phyloP scores from a whole-genome alignment of 2,797 vertebrate genomes.

The Synaphobranchus kaupii region DNA sequence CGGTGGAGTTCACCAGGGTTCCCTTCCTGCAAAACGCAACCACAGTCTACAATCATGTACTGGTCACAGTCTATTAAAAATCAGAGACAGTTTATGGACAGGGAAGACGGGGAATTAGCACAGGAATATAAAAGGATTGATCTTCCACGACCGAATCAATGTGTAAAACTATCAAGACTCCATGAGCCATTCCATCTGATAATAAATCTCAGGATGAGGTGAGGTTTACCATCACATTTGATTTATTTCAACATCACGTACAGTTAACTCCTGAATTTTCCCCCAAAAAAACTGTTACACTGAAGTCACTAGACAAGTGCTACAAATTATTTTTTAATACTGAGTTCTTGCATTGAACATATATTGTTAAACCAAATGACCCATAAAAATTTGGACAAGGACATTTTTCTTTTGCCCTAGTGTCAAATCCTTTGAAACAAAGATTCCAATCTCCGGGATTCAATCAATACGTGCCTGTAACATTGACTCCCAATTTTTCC shows the following conservation, averaged over 20 bases:
- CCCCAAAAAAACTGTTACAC: too few species aligned
- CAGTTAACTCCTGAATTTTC: background rate
- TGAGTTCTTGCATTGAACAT: background rate
- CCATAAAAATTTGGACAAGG: background rate
- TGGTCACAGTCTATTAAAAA: conserved; percentile 31
- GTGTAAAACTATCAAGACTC: conserved; percentile 28
- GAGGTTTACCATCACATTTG: conserved; percentile 28
- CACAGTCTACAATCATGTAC: conserved; percentile 30
- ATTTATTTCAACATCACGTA: conserved; percentile 20
- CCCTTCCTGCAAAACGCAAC: conserved; percentile 76
- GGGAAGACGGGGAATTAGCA: conserved; percentile 25
- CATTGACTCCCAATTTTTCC: background rate
- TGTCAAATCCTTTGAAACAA: background rate
- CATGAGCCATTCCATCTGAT: conserved; percentile 20
- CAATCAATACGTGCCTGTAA: background rate
- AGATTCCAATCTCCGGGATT: background rate
- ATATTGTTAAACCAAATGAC: background rate
- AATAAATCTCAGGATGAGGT: conserved; percentile 22
- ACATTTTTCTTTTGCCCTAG: background rate
- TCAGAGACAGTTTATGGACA: conserved; percentile 26
- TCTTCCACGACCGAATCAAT: conserved; percentile 32
- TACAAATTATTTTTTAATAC: background rate
- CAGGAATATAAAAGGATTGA: conserved; percentile 30
- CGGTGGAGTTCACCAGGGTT: conserved; percentile 72
- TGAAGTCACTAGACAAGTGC: background rate